Base-by-base conservation (phyloP, 2,797 vertebrate genomes). In the Notolabrus celidotus region DNA sequence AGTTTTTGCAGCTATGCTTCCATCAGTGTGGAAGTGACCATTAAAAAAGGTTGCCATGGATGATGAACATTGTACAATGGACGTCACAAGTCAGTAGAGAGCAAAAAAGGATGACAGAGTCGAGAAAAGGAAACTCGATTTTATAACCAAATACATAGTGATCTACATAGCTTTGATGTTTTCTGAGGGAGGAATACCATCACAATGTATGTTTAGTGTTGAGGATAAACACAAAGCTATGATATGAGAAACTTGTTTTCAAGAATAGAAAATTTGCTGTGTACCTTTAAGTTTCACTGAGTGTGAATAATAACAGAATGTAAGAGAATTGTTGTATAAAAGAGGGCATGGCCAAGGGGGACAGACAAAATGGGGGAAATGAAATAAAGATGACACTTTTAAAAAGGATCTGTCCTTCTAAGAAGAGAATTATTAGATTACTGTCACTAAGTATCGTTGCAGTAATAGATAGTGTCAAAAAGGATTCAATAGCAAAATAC, bases 391-490 rank as follows among this genome's bases (percentile, higher is more conserved):
- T 8, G 69, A 61, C 42, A 62, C 29, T 63, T 47, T 76, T 66
- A 77, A 79, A 79, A 86, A 74, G 58, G 60, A 86, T 60, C 62
- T 29, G 74, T 72, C 56, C 76, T 70, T 87, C 58, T 43, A 67
- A 79, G 76, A 75, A 25, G 34, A 60, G 56, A 71, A 74, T 79
- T 70, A 84, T 77, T 77, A 79, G 66, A 83, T 86, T 80, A 78
- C 71, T 71, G 85, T 86, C 80, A 77, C 68, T 53, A 60, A 68
- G 68, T 70, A 55, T 53, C 77, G 67, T 82, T 57, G n/a, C 57
- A 69, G 56, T 81, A 84, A 85, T 86, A 80, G 67, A 50, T 57
- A 47, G 76, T 79, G 77, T 88, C 85, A 86, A 9, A 74, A 42
- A 42, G 36, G 72, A 78, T 86, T 77, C 81, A 58, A 82, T 51